Percentiles rank a stretch among this genome's conserved stretches.
Evolutionary conservation across 2,113 vertebrate species (phyloP).

Genomic region (Beaufortia kweichowensis): DNA sequence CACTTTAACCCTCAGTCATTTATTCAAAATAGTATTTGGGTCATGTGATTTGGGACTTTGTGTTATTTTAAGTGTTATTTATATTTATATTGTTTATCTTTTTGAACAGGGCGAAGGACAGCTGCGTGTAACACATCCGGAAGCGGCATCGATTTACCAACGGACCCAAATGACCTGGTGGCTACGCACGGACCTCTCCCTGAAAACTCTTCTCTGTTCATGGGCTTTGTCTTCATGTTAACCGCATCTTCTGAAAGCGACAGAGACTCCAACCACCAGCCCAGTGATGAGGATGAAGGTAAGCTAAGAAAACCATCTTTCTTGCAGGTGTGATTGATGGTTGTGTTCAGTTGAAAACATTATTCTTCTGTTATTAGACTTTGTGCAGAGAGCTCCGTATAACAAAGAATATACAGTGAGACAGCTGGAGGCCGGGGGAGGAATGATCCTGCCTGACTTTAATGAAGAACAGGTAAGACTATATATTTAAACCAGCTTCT

Average conservation of each 20-base stretch:
- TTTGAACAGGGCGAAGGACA: conserved; percentile 62
- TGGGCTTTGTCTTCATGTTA: conserved; percentile 94
- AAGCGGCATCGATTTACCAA: conserved; percentile 70
- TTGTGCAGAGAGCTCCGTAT: conserved; percentile 82
- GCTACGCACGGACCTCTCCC: conserved; percentile 85
- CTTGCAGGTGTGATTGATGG: background rate
- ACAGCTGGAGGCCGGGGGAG: conserved; percentile 90
- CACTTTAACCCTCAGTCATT: background rate
- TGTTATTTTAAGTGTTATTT: background rate
- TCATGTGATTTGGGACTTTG: background rate
- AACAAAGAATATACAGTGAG: conserved; percentile 84
- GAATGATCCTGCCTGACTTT: conserved; percentile 90
- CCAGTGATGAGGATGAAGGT: conserved; percentile 88
- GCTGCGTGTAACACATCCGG: conserved; percentile 78
- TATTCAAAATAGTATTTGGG: background rate
- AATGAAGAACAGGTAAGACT: conserved; percentile 89
- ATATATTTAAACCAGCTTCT: background rate
- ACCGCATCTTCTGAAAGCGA: conserved; percentile 86
- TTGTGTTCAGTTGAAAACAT: background rate
- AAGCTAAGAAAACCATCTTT: conserved; percentile 33
- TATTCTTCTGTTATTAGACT: conserved; percentile 72
- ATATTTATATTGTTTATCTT: background rate
- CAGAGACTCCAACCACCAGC: conserved; percentile 73
- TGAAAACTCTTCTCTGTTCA: conserved; percentile 85
- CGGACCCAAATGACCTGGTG: conserved; percentile 64